These are phyloP conservation scores for Acanthosoma haemorrhoidale DNA, from an alignment of 2,888 invertebrate genomes.

Conservation along the genomic window DNA sequence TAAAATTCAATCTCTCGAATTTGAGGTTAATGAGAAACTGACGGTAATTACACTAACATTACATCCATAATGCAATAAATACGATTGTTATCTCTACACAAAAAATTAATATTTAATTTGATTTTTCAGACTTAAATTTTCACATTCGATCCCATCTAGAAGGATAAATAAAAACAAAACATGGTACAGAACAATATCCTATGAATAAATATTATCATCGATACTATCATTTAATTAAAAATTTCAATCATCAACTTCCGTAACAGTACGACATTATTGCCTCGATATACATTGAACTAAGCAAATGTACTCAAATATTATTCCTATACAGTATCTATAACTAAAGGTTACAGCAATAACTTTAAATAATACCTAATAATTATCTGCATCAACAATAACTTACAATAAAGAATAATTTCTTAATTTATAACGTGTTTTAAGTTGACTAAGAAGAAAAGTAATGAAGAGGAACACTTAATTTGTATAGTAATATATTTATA, in stretches of 20 bases:
- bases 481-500: no score
- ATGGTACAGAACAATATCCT: no score
- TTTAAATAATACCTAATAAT: conserved; percentile 13
- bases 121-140: neutral
- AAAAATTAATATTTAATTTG: neutral
- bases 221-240: conserved; percentile 1
- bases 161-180: neutral
- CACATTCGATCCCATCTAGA: neutral
- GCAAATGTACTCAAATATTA: neutral
- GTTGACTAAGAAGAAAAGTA: neutral
- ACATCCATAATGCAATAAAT: conserved; percentile 7
- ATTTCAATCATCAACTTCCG: neutral
- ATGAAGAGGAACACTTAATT: neutral
- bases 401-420: neutral
- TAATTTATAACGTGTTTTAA: neutral
- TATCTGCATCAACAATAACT: conserved; percentile 1
- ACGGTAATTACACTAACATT: neutral
- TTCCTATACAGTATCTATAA: neutral
- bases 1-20: no score
- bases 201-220: neutral
- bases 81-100: neutral
- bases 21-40: neutral
- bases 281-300: conserved; percentile 12
- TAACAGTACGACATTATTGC: conserved; percentile 9
- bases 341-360: neutral